phyloP scores from a whole-genome alignment of 2,797 vertebrate genomes.

The Oreonectes daqikongensis region DNA sequence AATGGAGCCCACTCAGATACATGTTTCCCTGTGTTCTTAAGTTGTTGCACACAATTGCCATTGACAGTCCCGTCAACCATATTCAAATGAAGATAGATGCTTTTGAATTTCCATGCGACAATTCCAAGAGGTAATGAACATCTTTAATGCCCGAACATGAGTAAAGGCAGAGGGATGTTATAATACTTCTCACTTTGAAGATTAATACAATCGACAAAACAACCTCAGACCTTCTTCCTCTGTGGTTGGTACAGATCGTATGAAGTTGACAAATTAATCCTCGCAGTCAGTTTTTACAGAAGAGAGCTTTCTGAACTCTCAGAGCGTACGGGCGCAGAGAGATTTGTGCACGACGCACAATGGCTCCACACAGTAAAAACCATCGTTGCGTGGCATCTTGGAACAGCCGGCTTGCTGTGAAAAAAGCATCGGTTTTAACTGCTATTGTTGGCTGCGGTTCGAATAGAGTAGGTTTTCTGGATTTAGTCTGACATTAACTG shows the following conservation, averaged over 20 bases:
- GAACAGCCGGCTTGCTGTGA: neutral
- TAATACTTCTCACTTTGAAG: constrained; percentile 38
- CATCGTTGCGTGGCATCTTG: neutral
- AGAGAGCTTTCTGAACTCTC: constrained; percentile 54
- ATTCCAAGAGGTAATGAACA: constrained; percentile 15
- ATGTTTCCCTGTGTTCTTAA: constrained; percentile 38
- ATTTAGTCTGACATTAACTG: neutral
- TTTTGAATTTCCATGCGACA: neutral
- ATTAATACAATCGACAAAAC: constrained; percentile 47
- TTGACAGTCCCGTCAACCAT: constrained; percentile 21
- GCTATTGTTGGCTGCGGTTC: neutral
- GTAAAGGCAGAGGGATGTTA: neutral
- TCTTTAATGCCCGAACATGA: constrained; percentile 26
- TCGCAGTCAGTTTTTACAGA: constrained; percentile 51
- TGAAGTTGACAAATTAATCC: constrained; percentile 60
- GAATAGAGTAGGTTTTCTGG: neutral
- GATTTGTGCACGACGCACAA: constrained; percentile 27
- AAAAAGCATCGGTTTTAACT: neutral
- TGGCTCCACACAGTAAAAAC: constrained; percentile 9
- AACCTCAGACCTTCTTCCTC: constrained; percentile 29
- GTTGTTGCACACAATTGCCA: constrained; percentile 21
- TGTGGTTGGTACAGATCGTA: constrained; percentile 42
- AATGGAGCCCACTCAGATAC: constrained; percentile 29
- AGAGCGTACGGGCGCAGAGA: constrained; percentile 41
- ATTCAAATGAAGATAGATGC: constrained; percentile 18